Evolutionary conservation across 2,888 invertebrate genomes (phyloP), one percentile per base, ranked within the genome.

Genomic region (Aplocera efformata): DNA sequence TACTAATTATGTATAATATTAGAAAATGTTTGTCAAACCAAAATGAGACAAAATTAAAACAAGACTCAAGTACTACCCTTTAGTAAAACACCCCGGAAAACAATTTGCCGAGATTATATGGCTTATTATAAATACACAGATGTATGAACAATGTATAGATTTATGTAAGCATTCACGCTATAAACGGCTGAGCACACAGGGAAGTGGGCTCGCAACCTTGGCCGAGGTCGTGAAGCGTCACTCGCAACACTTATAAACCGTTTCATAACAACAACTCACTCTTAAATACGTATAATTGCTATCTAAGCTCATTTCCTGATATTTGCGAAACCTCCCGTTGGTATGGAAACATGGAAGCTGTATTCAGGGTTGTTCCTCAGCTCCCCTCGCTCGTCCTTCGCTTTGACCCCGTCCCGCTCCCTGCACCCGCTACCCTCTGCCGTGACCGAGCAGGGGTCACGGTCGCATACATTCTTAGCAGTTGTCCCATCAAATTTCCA

Each of bases 161-260:
- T 64, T 66, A 63, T 67, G 65, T 63, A 63, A 61, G 66, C 65
- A 66, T 63, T 51, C 58, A 66, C 56, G 70, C 66, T 75, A 75
- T 77, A 73, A 76, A 66, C 69, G 75, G 72, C 72, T 72, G 75
- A 78, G 76, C 67, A 82, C 74, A 85, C 71, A 84, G 84, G 85
- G 85, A 86, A 86, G 86, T 83, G 73, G 67, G 70, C 69, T 58
- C 58, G 60, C 77, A 79, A 83, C 86, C 86, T 86, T 88, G 86
- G 72, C 63, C 69, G 81, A 86, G 86, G 86, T 85, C 83, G 74
- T 67, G 58, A 42, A 70, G 67, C 80, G 83, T 83, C 84, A 81
- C 72, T 76, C 69, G 78, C 77, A 73, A 77, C 80, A 77, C 74
- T 75, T 74, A 73, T 76, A 79, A 72, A 79, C 74, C 68, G 77